Conservation (phyloP, 2,888 invertebrate species). For the Sarcophaga carnaria region DNA sequence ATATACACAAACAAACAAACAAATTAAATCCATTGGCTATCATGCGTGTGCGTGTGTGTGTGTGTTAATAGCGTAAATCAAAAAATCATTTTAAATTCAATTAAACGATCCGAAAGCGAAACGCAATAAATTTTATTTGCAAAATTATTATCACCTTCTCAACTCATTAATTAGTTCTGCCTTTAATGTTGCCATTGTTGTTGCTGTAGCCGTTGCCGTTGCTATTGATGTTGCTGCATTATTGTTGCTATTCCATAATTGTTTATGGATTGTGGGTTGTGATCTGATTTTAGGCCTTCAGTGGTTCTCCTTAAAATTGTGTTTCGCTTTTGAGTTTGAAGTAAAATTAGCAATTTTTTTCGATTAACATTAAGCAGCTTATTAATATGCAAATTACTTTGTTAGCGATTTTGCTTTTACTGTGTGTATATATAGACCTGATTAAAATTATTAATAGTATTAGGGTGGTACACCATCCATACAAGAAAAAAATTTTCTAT, state of each 20-base stretch:
- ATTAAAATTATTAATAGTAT: not conserved
- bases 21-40: not conserved
- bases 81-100: constrained; percentile 35
- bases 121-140: constrained; percentile 23
- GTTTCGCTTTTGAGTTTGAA: not conserved
- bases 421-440: not conserved
- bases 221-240: not conserved
- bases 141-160: constrained; percentile 33
- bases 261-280: not conserved
- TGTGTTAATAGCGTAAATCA: constrained; percentile 46
- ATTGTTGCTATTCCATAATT: too few relatives aligned
- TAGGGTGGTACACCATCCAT: too few relatives aligned
- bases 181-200: not conserved
- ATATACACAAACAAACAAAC: not conserved
- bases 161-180: constrained; percentile 8
- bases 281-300: not conserved
- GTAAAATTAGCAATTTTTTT: not conserved
- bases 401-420: not conserved
- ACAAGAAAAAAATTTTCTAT: too few relatives aligned
- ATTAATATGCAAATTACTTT: constrained; percentile 39
- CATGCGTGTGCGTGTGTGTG: not conserved
- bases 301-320: not conserved
- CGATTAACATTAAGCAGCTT: not conserved
- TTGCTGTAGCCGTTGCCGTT: not conserved
- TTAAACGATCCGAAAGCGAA: constrained; percentile 7